Base-by-base conservation (phyloP, 2,888 invertebrate species). In the Nomada lathburiana region DNA sequence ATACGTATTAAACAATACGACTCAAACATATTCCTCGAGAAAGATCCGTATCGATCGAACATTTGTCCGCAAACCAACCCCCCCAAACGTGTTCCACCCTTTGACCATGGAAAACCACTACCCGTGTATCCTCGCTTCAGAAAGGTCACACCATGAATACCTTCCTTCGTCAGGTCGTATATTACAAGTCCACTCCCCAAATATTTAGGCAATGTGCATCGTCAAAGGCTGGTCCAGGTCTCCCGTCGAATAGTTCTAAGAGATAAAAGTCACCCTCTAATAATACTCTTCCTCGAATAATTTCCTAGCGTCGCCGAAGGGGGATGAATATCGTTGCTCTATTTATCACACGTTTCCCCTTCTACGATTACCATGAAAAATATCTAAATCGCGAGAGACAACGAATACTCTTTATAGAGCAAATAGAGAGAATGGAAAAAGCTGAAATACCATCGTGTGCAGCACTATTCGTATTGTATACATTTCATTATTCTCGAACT, bases 401-500 rank as follows among this genome's bases (percentile, higher is more conserved):
- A 13, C 60, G 55, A 50, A 68, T 5, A 26, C 55, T 62, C 68
- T 26, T 52, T 67, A 75, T 78, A 75, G 55, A 20, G 2, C 18
- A 36, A 11, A 60, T 13, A 26, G 55, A 13, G 26, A 52, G 47
- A 18, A 4, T 10, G 29, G 20, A 20, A 26, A 47, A 52, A 11
- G 36, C 44, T 68, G 77, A 62, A 77, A 80, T 68, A 80, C 67
- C 26, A 60, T 55, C 67, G 42, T 11, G 26, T 60, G 29, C 67
- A 57, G 52, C 67, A 50, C 65, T 57, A 60, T 77, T 72, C 72
- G 67, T 77, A 77, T 80, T 80, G 80, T 80, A 72, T 80, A 80
- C 78, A 77, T 80, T 77, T 80, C 77, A 80, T 80, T 80, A 80
- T 80, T 77, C 77, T n/a, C 55, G 50, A 70, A 65, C 50, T 62